phyloP scores from a whole-genome alignment of 2,888 invertebrate species.

The Eucriotettix oculatus region DNA sequence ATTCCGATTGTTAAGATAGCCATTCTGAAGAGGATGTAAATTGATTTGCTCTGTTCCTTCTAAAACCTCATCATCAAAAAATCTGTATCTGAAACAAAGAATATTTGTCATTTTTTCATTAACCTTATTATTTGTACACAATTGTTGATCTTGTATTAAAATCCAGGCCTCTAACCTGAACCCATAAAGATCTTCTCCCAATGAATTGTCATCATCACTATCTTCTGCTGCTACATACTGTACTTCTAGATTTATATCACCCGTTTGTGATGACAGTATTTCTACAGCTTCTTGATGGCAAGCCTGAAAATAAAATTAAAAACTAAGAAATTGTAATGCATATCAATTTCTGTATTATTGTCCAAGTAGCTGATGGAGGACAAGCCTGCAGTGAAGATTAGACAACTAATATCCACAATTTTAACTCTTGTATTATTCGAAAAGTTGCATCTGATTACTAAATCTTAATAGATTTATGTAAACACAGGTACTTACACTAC shows the following conservation, averaged over 20 bases:
- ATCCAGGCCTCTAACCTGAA: constrained; percentile 24
- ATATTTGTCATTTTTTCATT: too few relatives aligned
- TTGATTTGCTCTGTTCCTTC: constrained; percentile 22
- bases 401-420: too few relatives aligned
- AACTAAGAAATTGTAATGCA: too few relatives aligned
- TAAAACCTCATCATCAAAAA: constrained; percentile 29
- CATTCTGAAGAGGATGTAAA: constrained; percentile 17
- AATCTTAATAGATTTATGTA: too few relatives aligned
- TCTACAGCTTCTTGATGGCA: constrained; percentile 71
- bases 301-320: constrained; percentile 17
- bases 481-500: too few relatives aligned
- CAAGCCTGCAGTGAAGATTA: too few relatives aligned
- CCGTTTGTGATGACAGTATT: constrained; percentile 59
- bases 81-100: constrained; percentile 21
- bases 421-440: too few relatives aligned
- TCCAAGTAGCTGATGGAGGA: too few relatives aligned
- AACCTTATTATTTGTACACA: too few relatives aligned
- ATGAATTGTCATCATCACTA: constrained; percentile 47
- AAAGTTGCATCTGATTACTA: too few relatives aligned
- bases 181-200: constrained; percentile 38
- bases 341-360: too few relatives aligned
- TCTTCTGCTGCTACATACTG: constrained; percentile 48
- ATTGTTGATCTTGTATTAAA: too few relatives aligned
- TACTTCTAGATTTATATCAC: constrained; percentile 58
- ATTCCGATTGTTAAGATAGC: constrained; percentile 7